phyloP scores from a whole-genome alignment of 2,113 vertebrate genomes.

The Epinephelus lanceolatus region DNA sequence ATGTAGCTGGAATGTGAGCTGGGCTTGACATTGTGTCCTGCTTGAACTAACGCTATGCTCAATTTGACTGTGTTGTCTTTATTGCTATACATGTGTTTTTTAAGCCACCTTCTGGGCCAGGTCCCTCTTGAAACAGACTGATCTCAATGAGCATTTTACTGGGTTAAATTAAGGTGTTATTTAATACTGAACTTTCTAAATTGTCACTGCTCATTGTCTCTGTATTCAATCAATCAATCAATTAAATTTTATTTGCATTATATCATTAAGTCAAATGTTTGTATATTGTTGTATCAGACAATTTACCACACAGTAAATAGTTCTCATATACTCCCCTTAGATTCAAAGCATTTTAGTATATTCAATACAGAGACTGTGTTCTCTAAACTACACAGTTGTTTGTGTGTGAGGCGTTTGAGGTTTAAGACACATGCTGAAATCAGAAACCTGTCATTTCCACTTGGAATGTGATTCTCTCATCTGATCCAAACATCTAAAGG shows the following conservation, averaged over 20 bases:
- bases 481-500: constrained; percentile 51
- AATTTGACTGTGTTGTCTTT: not conserved
- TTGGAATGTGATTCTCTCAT: constrained; percentile 33
- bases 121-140: not conserved
- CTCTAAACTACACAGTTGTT: constrained; percentile 29
- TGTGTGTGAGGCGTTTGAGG: constrained; percentile 40
- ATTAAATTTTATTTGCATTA: not conserved
- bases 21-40: too few species aligned
- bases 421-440: constrained; percentile 64
- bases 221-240: not conserved
- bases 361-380: not conserved
- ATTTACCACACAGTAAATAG: not conserved
- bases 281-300: not conserved
- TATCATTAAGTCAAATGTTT: not conserved
- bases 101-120: not conserved
- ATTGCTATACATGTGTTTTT: not conserved
- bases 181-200: not conserved
- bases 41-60: not conserved
- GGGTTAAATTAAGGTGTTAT: not conserved
- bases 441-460: constrained; percentile 63
- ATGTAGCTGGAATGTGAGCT: too few species aligned
- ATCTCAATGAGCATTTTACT: not conserved
- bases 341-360: not conserved
- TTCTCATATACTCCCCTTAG: not conserved
- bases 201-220: not conserved